Base-by-base conservation (phyloP, 2,797 vertebrate species). In the Acanthurus tractus region DNA sequence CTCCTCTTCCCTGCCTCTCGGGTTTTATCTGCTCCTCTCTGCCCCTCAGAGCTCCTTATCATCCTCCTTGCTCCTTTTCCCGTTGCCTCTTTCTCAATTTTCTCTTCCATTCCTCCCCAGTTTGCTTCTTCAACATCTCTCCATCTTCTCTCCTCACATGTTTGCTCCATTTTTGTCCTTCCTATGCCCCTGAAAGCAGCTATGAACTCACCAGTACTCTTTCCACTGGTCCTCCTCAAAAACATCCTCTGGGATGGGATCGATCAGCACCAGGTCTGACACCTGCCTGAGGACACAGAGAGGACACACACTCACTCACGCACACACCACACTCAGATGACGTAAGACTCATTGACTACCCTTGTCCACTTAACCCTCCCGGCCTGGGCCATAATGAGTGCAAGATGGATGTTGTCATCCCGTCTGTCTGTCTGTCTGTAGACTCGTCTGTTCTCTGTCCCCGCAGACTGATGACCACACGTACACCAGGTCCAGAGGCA, bases 251-350 rank as follows among this genome's bases (percentile, higher is more conserved):
- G 95, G 95, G 82, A 96, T 93, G 45, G 95, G 95, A 94, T 95
- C 92, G 80, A 96, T 96, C 90, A 96, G 87, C 78, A 96, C 94
- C 84, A 96, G 89, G 90, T 96, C 94, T 42, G 94, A 95, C 88
- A 96, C 95, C 83, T 95, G 94, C 93, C 96, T 96, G 90, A 70
- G 86, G 89, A 93, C 81, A 88, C 66, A 80, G 42, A 86, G 44
- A 86, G 77, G 70, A 82, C 64, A 74, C 73, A 81, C 48, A 79
- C 54, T 68, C 55, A 54, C 23, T 25, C 52, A 53, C 22, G 82
- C 65, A 81, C 45, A 72, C 56, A 49, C 25, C 25, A 74, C 74
- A 76, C 36, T 69, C 7, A 57, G 67, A 91, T 79, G 66, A 84
- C 69, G 61, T 70, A 61, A 53, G 76, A 82, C 67, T 88, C 75